Percentiles rank a stretch among this genome's conserved stretches.
Evolutionary conservation across 2,797 vertebrate species (phyloP).

Genomic region (Phrynocephalus vlangalii): DNA sequence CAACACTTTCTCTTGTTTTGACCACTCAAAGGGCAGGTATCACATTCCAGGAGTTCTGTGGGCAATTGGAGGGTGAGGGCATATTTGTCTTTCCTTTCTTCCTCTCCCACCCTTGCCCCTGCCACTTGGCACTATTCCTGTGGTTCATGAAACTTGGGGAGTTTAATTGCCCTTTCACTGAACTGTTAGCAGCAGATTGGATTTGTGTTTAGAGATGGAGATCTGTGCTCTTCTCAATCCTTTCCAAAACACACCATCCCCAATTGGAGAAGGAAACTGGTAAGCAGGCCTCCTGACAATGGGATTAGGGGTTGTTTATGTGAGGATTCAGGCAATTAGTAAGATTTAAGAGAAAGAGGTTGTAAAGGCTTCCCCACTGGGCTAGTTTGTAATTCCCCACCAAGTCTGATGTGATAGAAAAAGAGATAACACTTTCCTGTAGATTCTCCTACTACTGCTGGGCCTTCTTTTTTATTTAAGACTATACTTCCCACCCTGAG

Average conservation of each 20-base stretch:
- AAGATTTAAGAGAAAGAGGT: constrained; percentile 56
- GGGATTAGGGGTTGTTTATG: constrained; percentile 68
- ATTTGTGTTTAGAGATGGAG: constrained; percentile 51
- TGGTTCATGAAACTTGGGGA: constrained; percentile 54
- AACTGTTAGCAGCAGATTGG: constrained; percentile 56
- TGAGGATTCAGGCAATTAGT: constrained; percentile 64
- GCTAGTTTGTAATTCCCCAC: constrained; percentile 14
- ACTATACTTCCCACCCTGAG: not conserved
- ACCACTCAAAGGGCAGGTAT: not conserved
- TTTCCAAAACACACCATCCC: not conserved
- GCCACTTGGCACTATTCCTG: constrained; percentile 49
- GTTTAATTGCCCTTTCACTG: constrained; percentile 63
- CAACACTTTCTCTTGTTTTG: not conserved
- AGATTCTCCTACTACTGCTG: not conserved
- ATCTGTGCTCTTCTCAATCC: constrained; percentile 57
- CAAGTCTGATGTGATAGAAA: constrained; percentile 32
- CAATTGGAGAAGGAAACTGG: constrained; percentile 39
- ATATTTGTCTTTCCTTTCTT: constrained; percentile 4
- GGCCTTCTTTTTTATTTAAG: not conserved
- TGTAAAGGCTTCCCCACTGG: constrained; percentile 46
- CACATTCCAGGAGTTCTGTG: not conserved
- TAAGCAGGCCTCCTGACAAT: constrained; percentile 60
- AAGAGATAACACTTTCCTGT: constrained; percentile 10
- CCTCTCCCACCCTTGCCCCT: constrained; percentile 31
- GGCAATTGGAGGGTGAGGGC: not conserved